These are phyloP conservation scores for Notamacropus eugenii DNA, from an alignment of 2,797 vertebrate species.

Conservation along the genomic window DNA sequence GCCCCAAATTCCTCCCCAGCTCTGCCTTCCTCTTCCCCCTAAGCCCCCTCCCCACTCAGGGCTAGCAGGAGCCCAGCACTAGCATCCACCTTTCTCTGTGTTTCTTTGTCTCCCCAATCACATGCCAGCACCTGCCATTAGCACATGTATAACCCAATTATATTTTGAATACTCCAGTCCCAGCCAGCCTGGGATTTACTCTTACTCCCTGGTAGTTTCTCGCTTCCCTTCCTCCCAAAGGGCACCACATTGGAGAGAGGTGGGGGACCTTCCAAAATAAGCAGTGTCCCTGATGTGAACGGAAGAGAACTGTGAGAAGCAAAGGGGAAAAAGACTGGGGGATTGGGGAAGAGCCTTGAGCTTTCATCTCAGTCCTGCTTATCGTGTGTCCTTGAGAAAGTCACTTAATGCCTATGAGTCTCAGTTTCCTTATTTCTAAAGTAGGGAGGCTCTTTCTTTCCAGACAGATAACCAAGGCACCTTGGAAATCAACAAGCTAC, in stretches of 20 bases:
- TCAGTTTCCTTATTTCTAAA: neutral
- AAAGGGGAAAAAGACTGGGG: neutral
- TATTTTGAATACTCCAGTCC: slow-evolving; percentile 73
- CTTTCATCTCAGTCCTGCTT: neutral
- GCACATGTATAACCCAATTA: slow-evolving; percentile 71
- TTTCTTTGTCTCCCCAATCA: slow-evolving; percentile 55
- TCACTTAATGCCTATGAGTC: neutral
- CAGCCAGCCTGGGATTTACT: slow-evolving; percentile 28
- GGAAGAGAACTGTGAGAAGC: neutral
- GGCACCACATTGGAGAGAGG: neutral
- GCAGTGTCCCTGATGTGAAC: neutral
- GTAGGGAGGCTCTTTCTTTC: neutral
- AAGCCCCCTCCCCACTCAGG: neutral
- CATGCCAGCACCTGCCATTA: slow-evolving; percentile 71
- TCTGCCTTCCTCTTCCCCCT: neutral
- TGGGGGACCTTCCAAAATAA: neutral
- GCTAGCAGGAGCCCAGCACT: slow-evolving; percentile 14
- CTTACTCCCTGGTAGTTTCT: neutral
- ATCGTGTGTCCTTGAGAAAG: neutral
- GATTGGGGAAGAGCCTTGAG: neutral
- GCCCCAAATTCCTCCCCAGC: neutral
- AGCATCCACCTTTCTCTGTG: neutral
- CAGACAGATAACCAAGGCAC: neutral
- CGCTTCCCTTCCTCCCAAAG: neutral
- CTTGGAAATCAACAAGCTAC: neutral